These are phyloP conservation scores for Heliornis fulica DNA, from an alignment of 2,113 vertebrate genomes.

Conservation along the genomic window DNA sequence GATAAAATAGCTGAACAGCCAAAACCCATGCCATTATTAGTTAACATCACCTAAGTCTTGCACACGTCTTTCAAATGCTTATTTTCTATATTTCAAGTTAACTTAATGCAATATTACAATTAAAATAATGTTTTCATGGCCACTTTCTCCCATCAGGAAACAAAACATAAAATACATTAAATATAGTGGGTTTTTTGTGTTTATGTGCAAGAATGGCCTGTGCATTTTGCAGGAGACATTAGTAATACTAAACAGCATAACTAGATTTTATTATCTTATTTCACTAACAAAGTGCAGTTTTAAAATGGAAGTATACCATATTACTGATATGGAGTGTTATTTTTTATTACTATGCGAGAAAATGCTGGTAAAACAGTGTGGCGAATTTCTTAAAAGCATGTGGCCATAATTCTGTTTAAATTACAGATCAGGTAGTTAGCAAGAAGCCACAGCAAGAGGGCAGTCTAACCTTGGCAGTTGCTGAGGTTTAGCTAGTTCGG, in stretches of 20 bases:
- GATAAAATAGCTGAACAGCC: neutral
- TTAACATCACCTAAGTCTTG: neutral
- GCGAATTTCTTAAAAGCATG: neutral
- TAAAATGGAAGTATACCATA: rapidly evolving
- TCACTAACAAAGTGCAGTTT: neutral
- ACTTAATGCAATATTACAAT: neutral
- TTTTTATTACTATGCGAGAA: neutral
- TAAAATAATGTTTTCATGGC: neutral
- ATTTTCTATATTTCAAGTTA: neutral
- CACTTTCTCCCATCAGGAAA: neutral
- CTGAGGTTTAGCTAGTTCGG: neutral
- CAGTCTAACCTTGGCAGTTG: neutral
- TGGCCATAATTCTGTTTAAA: neutral
- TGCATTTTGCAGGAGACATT: neutral
- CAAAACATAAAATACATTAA: neutral
- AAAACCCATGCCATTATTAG: neutral
- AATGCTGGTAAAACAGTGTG: neutral
- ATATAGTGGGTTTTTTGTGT: neutral
- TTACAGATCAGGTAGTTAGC: neutral
- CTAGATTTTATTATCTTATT: neutral
- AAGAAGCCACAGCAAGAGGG: neutral
- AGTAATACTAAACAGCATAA: neutral
- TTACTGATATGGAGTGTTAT: neutral
- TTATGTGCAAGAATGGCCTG: neutral
- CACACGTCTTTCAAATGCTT: neutral